These are phyloP conservation scores for Tenebrio molitor DNA, from an alignment of 1,140 invertebrate genomes.

Conservation along the genomic window DNA sequence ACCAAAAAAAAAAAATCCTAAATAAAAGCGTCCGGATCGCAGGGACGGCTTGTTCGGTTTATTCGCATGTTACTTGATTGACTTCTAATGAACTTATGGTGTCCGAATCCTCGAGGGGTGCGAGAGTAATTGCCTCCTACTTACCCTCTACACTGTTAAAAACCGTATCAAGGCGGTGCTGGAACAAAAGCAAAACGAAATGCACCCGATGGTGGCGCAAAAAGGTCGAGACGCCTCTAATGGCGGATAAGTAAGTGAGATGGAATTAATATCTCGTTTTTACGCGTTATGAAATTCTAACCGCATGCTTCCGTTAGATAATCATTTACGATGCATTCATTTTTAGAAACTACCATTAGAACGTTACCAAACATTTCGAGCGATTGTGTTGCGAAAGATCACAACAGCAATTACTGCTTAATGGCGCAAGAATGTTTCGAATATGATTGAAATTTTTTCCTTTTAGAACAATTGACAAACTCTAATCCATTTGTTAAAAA, in stretches of 20 bases:
- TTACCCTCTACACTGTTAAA: conserved; percentile 42
- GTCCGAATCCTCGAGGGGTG: conserved; percentile 56
- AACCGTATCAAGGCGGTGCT: not conserved
- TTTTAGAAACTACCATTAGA: conserved; percentile 2
- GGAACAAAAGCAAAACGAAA: conserved; percentile 5
- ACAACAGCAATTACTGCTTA: conserved; percentile 7
- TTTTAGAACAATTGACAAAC: not conserved
- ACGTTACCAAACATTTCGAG: not conserved
- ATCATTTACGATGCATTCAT: conserved; percentile 3
- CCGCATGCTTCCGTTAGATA: conserved; percentile 34
- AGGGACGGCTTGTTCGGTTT: conserved; percentile 47
- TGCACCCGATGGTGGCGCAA: no score
- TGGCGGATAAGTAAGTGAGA: conserved; percentile 6
- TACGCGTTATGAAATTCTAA: conserved; percentile 9
- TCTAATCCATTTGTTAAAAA: conserved; percentile 7
- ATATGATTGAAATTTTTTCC: not conserved
- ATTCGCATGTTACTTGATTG: conserved; percentile 60
- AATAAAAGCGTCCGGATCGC: not conserved
- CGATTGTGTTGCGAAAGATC: conserved; percentile 2
- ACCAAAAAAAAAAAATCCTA: not conserved
- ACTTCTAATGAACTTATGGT: conserved; percentile 63
- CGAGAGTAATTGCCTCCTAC: conserved; percentile 42
- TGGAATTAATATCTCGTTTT: conserved; percentile 8
- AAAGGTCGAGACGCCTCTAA: no score
- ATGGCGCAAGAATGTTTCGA: not conserved